Evolutionary conservation across 2,797 vertebrate species (phyloP).

Genomic region (Falco columbarius): DNA sequence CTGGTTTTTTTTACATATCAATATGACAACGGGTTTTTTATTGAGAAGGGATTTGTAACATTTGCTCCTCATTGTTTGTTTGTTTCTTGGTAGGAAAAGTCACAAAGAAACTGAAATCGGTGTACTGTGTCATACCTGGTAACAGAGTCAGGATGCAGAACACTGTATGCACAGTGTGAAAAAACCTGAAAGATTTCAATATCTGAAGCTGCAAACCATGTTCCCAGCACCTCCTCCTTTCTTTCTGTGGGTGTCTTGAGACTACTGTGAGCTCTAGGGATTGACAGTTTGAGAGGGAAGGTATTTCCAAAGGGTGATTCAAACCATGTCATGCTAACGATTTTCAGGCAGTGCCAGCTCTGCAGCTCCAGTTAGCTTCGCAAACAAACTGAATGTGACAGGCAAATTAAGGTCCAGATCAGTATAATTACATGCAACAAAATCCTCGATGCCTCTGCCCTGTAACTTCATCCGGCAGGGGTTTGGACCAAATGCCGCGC

Average conservation of each 20-base stretch:
- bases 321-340: not conserved
- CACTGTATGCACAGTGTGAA: not conserved
- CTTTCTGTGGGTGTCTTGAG: conserved; percentile 11
- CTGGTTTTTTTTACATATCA: not conserved
- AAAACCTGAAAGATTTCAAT: not conserved
- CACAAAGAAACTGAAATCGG: not conserved
- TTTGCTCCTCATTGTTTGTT: not conserved
- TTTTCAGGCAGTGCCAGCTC: conserved; percentile 18
- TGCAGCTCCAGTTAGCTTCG: not conserved
- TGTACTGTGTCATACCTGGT: not conserved
- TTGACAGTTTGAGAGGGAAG: conserved; percentile 20
- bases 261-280: not conserved
- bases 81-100: not conserved
- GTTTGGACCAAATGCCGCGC: rapidly evolving
- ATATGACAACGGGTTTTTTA: not conserved
- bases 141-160: not conserved
- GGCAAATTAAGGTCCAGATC: conserved; percentile 9
- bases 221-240: conserved; percentile 28
- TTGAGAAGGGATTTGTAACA: not conserved
- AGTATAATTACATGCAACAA: not conserved
- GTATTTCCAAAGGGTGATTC: conserved; percentile 36
- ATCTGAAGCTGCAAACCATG: not conserved
- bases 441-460: not conserved
- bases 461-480: not conserved
- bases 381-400: not conserved